These are phyloP conservation scores for Parnassius apollo DNA, from an alignment of 2,888 invertebrate species.

Conservation along the genomic window DNA sequence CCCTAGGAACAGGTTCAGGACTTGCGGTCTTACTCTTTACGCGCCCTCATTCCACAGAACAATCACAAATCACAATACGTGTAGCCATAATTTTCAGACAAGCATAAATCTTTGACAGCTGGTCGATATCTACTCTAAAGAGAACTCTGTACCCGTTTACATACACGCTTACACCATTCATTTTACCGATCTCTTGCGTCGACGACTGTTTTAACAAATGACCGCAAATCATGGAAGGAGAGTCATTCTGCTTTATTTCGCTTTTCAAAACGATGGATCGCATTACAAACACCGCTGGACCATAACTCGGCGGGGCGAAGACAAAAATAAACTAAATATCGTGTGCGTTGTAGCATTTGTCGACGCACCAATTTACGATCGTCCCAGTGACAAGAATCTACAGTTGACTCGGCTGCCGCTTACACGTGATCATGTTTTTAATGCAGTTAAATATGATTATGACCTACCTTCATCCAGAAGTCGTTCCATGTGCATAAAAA, in stretches of 20 bases:
- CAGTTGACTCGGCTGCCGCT: slow-evolving; percentile 47
- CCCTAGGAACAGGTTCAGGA: slow-evolving; percentile 70
- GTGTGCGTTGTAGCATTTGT: slow-evolving; percentile 76
- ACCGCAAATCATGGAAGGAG: slow-evolving; percentile 67
- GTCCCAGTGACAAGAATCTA: slow-evolving; percentile 66
- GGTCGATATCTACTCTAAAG: slow-evolving; percentile 45
- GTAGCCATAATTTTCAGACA: slow-evolving; percentile 20
- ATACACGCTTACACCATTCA: slow-evolving; percentile 60
- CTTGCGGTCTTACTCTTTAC: slow-evolving; percentile 56
- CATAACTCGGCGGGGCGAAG: slow-evolving; percentile 79
- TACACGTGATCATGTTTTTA: slow-evolving; percentile 48
- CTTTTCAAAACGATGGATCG: slow-evolving; percentile 75
- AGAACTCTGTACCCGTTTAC: slow-evolving; percentile 67
- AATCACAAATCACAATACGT: slow-evolving; percentile 29
- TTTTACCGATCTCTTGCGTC: slow-evolving; percentile 70
- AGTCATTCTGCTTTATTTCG: slow-evolving; percentile 70
- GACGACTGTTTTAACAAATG: slow-evolving; percentile 68
- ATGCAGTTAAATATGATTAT: slow-evolving; percentile 52
- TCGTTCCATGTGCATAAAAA: slow-evolving; percentile 99
- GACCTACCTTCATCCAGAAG: slow-evolving; percentile 98
- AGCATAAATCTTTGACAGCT: slow-evolving; percentile 63
- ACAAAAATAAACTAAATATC: slow-evolving; percentile 81
- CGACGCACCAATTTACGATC: slow-evolving; percentile 76
- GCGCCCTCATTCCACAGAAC: slow-evolving; percentile 50
- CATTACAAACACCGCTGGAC: slow-evolving; percentile 79